phyloP scores from a whole-genome alignment of 2,888 invertebrate genomes.

The Alentia gelatinosa region DNA sequence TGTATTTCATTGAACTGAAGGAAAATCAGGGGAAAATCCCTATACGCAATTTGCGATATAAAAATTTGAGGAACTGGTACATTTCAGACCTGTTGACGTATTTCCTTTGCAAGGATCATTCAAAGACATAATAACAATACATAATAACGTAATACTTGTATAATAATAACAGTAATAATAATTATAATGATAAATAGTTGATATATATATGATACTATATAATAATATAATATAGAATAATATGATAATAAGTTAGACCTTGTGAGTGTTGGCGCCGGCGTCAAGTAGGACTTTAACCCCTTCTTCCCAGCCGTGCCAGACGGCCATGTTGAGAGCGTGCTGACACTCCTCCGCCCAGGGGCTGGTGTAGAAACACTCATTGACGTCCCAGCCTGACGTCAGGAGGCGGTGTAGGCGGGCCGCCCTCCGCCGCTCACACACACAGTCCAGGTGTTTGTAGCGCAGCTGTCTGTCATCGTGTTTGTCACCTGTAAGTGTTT shows the following conservation, averaged over 20 bases:
- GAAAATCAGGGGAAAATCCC: no score
- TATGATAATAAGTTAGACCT: background rate
- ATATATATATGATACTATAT: no score
- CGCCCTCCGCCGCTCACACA: background rate
- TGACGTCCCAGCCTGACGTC: background rate
- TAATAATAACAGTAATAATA: no score
- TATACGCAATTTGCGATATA: no score
- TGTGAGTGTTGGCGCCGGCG: background rate
- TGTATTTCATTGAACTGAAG: no score
- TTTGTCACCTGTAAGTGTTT: background rate
- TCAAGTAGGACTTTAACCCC: background rate
- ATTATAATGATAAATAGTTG: no score
- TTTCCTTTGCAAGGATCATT: no score
- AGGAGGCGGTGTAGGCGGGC: background rate
- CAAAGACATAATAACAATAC: no score
- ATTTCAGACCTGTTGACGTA: no score
- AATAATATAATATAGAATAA: no score
- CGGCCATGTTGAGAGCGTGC: conserved; percentile 21
- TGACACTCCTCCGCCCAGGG: conserved; percentile 39
- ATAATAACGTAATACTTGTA: no score
- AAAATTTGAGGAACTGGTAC: no score
- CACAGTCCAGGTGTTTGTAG: background rate
- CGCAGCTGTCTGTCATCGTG: background rate
- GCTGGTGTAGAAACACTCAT: conserved; percentile 36
- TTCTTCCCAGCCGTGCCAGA: background rate